phyloP scores from a whole-genome alignment of 2,797 vertebrate genomes.

The Euthynnus affinis region DNA sequence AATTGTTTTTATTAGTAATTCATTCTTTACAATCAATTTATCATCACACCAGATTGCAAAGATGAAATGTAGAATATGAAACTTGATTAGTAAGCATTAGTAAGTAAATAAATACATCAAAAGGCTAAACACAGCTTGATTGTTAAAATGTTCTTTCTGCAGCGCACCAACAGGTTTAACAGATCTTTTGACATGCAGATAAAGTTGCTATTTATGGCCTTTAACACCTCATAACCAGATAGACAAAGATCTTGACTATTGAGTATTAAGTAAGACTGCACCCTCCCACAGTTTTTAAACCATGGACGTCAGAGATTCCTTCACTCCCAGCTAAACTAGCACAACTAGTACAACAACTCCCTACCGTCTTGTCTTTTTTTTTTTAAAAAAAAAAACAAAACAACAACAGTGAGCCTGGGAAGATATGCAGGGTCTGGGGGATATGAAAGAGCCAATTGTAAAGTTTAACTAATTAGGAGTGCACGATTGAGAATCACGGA shows the following conservation, averaged over 20 bases:
- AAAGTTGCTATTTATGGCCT: background rate
- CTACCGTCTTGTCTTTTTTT: constrained; percentile 17
- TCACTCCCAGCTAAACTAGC: constrained; percentile 3
- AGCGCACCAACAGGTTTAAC: background rate
- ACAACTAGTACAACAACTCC: constrained; percentile 36
- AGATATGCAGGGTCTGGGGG: constrained; percentile 13
- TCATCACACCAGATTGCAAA: background rate
- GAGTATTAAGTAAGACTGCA: constrained; percentile 4
- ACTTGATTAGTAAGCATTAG: too few species aligned
- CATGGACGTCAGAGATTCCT: constrained; percentile 41
- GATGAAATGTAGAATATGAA: background rate
- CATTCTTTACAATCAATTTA: background rate
- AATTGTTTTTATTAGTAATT: too few species aligned
- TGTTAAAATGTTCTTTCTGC: background rate
- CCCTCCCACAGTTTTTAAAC: background rate
- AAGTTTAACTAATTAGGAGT: constrained; percentile 65
- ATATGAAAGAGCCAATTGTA: constrained; percentile 69
- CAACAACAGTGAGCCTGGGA: constrained; percentile 43
- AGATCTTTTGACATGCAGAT: background rate
- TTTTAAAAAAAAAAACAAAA: too few species aligned
- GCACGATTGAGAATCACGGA: constrained; percentile 43
- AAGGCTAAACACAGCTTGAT: background rate
- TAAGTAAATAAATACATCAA: background rate
- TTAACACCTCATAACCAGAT: background rate
- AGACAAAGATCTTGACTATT: background rate